Conservation (phyloP, 2,113 vertebrate genomes). For the Spheniscus mendiculus region DNA sequence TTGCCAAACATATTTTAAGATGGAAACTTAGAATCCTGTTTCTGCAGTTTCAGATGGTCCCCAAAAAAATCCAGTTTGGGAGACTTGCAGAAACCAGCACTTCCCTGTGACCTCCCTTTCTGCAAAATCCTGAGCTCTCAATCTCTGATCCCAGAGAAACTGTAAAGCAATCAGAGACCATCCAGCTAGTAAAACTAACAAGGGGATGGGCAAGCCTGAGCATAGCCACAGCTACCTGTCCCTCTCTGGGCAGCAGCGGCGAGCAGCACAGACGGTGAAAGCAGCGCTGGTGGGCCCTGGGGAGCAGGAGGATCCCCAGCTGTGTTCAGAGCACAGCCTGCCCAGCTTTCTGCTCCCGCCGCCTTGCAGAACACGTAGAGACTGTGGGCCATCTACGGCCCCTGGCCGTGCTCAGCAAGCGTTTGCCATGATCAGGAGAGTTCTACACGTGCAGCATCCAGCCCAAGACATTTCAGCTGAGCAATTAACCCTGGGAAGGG, state of each 20-base stretch:
- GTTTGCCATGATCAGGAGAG: neutral
- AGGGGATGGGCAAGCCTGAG: rapidly evolving
- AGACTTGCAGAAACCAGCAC: neutral
- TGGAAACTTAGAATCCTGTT: neutral
- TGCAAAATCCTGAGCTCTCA: neutral
- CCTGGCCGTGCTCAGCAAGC: rapidly evolving
- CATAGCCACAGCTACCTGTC: neutral
- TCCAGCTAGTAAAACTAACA: neutral
- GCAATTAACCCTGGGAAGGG: neutral
- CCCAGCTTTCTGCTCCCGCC: neutral
- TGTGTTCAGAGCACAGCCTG: neutral
- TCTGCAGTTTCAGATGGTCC: neutral
- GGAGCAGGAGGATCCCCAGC: neutral
- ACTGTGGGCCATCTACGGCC: rapidly evolving
- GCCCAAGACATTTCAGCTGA: neutral
- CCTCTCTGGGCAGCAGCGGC: rapidly evolving
- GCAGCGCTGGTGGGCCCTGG: rapidly evolving
- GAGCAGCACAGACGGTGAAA: rapidly evolving
- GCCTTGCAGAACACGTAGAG: neutral
- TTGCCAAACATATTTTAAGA: neutral
- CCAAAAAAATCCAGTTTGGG: neutral
- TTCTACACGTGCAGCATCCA: neutral
- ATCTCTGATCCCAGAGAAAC: neutral
- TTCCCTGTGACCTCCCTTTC: neutral
- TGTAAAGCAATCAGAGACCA: neutral